Conservation (phyloP, 2,113 vertebrate species). For the Miniopterus natalensis region DNA sequence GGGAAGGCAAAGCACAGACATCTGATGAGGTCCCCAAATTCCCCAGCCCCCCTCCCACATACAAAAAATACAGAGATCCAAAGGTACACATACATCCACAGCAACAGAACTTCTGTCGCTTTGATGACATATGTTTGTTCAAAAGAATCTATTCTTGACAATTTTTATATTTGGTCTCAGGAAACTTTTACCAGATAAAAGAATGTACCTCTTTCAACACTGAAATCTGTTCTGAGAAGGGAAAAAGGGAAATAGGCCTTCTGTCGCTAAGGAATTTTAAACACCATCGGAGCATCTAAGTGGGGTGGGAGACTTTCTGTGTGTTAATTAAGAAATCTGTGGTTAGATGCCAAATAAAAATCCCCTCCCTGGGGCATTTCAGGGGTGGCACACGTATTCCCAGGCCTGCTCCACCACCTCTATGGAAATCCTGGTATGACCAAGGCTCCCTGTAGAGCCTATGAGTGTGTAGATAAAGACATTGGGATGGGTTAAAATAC, state of each 20-base stretch:
- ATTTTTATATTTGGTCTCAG: slow-evolving; percentile 81
- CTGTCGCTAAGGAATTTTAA: slow-evolving; percentile 64
- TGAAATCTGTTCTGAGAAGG: slow-evolving; percentile 71
- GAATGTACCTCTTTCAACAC: slow-evolving; percentile 76
- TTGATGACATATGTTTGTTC: slow-evolving; percentile 76
- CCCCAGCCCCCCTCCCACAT: not conserved
- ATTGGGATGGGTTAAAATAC: not conserved
- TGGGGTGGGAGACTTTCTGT: not conserved
- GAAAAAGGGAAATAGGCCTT: not conserved
- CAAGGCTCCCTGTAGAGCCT: not conserved
- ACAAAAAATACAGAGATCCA: not conserved
- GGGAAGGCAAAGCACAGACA: not conserved
- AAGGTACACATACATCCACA: not conserved
- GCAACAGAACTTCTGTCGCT: slow-evolving; percentile 51
- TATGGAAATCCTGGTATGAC: not conserved
- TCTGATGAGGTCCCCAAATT: not conserved
- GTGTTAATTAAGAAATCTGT: not conserved
- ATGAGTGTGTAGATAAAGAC: not conserved
- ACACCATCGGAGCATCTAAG: slow-evolving; percentile 43
- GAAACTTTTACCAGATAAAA: slow-evolving; percentile 81
- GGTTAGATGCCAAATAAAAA: not conserved
- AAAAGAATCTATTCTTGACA: slow-evolving; percentile 80
- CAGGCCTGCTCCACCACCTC: not conserved
- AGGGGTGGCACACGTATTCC: not conserved
- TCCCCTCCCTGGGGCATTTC: not conserved